Base-by-base conservation (phyloP, 2,797 vertebrate genomes). In the Cetoscarus ocellatus region DNA sequence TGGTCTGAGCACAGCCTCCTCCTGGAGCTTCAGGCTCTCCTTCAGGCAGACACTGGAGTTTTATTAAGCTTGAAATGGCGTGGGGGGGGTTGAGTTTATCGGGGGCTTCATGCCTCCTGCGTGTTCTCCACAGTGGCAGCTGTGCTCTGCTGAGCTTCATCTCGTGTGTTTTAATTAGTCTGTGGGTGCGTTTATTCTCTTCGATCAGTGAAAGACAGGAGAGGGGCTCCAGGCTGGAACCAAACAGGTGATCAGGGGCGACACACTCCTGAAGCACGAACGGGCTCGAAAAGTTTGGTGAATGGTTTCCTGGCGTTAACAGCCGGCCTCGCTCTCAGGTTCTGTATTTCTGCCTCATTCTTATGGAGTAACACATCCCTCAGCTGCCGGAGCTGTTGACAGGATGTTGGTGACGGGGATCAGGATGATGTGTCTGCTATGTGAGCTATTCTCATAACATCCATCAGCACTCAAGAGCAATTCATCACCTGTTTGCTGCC, bases 401-500 rank as follows among this genome's bases (percentile, higher is more conserved):
- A 86, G 90, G 61, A 84, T 76, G 83, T 84, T 79, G 84, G 84
- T 88, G 92, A 90, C 54, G 66, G 70, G 84, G 90, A 88, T 90
- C 79, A 80, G 78, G 59, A 79, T 78, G 74, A 66, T 52, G 86
- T 86, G 82, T 90, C 81, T 81, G 87, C 86, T 78, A 87, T 88
- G 84, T 19, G 9, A 90, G 74, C 71, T 75, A 86, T 89, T 89
- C 81, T 80, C 82, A 86, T 81, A 75, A 75, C 83, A 80, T 88
- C 92, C 75, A 86, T 92, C 86, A 87, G 61, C 86, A 47, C 83
- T 68, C 18, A 19, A 54, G 36, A 27, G 10, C 61, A 73, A 84
- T 71, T 84, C 69, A 53, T 92, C 92, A 91, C 90, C 91, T 92
- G 92, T 86, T 89, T 57, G 83, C 84, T 82, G 85, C 88, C 71